Conservation (phyloP, 2,888 invertebrate species). For the Ptychoptera contaminata region DNA sequence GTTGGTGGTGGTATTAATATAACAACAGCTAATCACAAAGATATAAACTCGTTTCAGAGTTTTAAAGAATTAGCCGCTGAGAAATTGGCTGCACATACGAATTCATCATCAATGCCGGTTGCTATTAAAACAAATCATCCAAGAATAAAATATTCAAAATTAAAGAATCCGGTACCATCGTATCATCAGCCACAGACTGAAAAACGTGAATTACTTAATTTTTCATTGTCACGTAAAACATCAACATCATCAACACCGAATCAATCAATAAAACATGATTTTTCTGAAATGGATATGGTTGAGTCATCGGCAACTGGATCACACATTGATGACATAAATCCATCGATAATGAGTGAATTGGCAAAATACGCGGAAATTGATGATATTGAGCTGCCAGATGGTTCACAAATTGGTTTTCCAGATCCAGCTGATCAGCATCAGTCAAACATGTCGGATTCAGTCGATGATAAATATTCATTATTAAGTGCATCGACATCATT, state of each 20-base stretch:
- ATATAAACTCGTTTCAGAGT: too few species aligned
- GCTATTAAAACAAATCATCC: conserved; percentile 19
- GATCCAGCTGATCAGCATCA: conserved; percentile 1
- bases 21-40: too few species aligned
- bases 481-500: conserved; percentile 5
- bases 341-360: conserved; percentile 27
- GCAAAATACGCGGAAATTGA: conserved; percentile 32
- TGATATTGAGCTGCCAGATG: conserved; percentile 31
- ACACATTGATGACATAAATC: conserved; percentile 5
- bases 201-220: not conserved
- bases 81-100: too few species aligned
- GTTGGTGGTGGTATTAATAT: too few species aligned
- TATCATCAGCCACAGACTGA: not conserved
- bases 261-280: not conserved
- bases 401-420: conserved; percentile 31
- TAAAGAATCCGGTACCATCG: not conserved
- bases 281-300: not conserved
- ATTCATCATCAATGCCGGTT: not conserved
- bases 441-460: not conserved
- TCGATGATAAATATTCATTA: conserved; percentile 4
- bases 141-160: conserved; percentile 19
- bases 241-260: conserved; percentile 14
- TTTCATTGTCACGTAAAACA: conserved; percentile 18
- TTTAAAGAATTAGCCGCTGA: too few species aligned
- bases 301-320: not conserved